Evolutionary conservation across 2,113 vertebrate genomes (phyloP).

Genomic region (Pomatorhinus ruficollis): DNA sequence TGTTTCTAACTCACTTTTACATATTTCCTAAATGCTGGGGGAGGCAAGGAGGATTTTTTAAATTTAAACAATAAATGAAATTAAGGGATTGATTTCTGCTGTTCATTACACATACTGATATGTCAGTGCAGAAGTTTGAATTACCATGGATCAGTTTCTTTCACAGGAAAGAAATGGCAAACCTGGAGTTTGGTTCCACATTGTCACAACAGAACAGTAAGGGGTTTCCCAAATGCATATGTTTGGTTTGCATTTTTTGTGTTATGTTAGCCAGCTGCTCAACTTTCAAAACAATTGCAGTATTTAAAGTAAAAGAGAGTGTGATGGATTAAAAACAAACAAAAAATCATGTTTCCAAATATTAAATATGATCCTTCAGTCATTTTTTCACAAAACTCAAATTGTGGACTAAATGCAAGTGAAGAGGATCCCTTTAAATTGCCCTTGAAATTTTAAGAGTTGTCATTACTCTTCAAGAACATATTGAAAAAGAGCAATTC

Average conservation of each 20-base stretch:
- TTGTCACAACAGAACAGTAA: background rate
- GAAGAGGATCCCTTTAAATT: background rate
- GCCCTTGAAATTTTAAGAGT: background rate
- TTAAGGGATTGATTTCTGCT: background rate
- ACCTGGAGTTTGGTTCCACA: background rate
- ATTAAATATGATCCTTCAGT: background rate
- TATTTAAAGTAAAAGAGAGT: background rate
- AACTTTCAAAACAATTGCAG: background rate
- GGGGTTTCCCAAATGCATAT: background rate
- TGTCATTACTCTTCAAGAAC: slow-evolving; percentile 9
- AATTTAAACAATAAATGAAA: background rate
- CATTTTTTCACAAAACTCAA: background rate
- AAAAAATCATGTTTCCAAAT: background rate
- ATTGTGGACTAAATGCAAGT: background rate
- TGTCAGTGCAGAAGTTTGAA: background rate
- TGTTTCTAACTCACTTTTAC: background rate
- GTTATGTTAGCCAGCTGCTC: background rate
- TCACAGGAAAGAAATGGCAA: background rate
- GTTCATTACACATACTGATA: background rate
- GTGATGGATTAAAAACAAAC: background rate
- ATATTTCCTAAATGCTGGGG: background rate
- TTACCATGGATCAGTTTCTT: background rate
- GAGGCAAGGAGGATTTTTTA: accelerated
- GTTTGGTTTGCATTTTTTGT: background rate
- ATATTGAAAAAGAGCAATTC: background rate